Base-by-base conservation (phyloP, 1,140 invertebrate genomes). In the Chrysomallon squamiferum region DNA sequence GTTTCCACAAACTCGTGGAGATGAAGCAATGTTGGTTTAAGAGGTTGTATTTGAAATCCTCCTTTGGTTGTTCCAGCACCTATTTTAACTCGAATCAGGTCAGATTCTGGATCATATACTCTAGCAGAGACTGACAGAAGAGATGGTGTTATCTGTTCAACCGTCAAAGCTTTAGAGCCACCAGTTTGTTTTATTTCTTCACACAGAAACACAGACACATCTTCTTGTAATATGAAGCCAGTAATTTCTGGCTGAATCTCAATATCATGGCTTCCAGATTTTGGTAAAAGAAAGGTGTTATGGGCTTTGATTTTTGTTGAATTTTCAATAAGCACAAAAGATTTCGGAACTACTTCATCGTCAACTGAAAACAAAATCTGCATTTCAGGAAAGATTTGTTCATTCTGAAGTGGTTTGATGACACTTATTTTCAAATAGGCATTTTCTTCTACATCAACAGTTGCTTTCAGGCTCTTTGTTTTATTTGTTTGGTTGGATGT, bases 101-200 rank as follows among this genome's bases (percentile, higher is more conserved):
- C 66, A 29, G 64, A 69, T 65, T 74, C 69, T 7, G 22, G n/a
- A 54, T 74, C 73, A 11, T 61, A 18, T 1, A 66, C 58, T 41
- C 56, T 57, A 1, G 60, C 43, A 35, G 45, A 63, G 64, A 74
- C 35, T 5, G 64, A 59, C 0, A 74, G 15, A 20, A 22, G n/a
- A 29, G 33, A 38, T 30, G 59, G 58, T 25, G 61, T 62, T 9
- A 72, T 57, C 47, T 74, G 73, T 11, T 59, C 25, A 38, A 66
- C 35, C 27, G 38, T 58, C 9, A 66, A 29, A 13, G 59, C 20
- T n/a, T 33, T 20, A n/a, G 2, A 15, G 11, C 25, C 25, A 27
- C 15, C 29, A 30, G 50, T 27, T 30, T 22, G 22, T 27, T 27
- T 30, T 1, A 54, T 3, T 1, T 54, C 29, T 22, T 54, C 15